phyloP scores from a whole-genome alignment of 2,888 invertebrate genomes.

The Dromius quadrimaculatus region DNA sequence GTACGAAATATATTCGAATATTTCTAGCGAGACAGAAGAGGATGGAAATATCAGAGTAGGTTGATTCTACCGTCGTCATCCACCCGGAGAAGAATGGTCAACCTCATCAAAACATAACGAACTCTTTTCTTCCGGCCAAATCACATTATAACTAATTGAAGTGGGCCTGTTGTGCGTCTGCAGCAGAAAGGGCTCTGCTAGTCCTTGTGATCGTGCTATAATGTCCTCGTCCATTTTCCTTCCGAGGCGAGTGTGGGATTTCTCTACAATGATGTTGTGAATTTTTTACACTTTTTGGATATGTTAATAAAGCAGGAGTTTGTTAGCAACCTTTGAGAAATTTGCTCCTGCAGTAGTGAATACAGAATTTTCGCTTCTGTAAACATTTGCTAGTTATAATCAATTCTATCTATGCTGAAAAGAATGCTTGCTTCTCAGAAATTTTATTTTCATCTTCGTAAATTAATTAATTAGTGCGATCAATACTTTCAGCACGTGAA shows the following conservation, averaged over 20 bases:
- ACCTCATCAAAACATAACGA: slow-evolving; percentile 66
- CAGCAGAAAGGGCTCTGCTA: slow-evolving; percentile 52
- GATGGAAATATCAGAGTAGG: background rate
- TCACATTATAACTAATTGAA: slow-evolving; percentile 67
- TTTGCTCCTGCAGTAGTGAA: slow-evolving; percentile 20
- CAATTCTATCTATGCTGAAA: slow-evolving; percentile 6
- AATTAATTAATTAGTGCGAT: slow-evolving; percentile 9
- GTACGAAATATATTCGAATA: slow-evolving; percentile 40
- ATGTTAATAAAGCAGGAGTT: slow-evolving; percentile 26
- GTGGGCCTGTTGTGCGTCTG: slow-evolving; percentile 60
- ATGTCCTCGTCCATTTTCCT: slow-evolving; percentile 8
- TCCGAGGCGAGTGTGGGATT: slow-evolving; percentile 2
- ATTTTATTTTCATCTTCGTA: background rate
- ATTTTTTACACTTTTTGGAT: slow-evolving; percentile 4
- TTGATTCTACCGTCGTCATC: slow-evolving; percentile 37
- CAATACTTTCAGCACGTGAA: too few relatives aligned
- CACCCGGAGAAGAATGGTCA: slow-evolving; percentile 62
- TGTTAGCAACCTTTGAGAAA: slow-evolving; percentile 19
- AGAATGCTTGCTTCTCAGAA: background rate
- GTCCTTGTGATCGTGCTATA: slow-evolving; percentile 15
- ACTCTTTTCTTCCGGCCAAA: slow-evolving; percentile 65
- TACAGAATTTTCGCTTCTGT: background rate
- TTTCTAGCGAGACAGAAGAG: background rate
- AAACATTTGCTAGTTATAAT: slow-evolving; percentile 17
- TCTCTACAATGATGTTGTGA: slow-evolving; percentile 12